phyloP scores from a whole-genome alignment of 2,888 invertebrate genomes.

The Eupelmus urozonus region DNA sequence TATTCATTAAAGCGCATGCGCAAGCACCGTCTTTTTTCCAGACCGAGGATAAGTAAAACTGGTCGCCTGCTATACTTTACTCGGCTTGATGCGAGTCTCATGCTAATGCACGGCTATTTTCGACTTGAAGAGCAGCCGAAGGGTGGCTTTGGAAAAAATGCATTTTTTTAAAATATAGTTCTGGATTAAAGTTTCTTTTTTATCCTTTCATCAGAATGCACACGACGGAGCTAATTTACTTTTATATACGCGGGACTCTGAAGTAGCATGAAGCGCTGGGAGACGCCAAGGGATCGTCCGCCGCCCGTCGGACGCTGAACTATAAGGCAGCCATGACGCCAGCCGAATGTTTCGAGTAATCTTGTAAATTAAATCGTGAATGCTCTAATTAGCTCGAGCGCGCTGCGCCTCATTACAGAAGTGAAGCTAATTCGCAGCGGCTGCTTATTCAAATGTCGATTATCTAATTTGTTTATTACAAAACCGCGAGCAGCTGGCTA shows the following conservation, averaged over 20 bases:
- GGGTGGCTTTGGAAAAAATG: too few relatives aligned
- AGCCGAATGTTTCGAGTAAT: too few relatives aligned
- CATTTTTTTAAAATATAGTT: constrained; percentile 13
- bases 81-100: not conserved
- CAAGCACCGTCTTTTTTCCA: not conserved
- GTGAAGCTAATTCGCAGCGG: too few relatives aligned
- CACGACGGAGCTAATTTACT: not conserved
- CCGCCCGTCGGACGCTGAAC: constrained; percentile 15
- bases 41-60: constrained; percentile 15
- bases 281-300: not conserved
- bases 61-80: constrained; percentile 14
- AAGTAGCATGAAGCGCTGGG: not conserved
- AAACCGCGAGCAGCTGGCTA: too few relatives aligned
- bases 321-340: too few relatives aligned
- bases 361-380: too few relatives aligned
- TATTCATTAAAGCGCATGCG: constrained; percentile 39
- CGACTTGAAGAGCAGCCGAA: not conserved
- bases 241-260: not conserved
- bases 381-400: too few relatives aligned
- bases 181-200: not conserved
- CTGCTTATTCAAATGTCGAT: too few relatives aligned
- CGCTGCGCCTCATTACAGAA: too few relatives aligned
- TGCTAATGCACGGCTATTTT: not conserved
- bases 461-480: too few relatives aligned
- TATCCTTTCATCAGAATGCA: too few relatives aligned